Base-by-base conservation (phyloP, 2,113 vertebrate genomes). In the Protomyctophum bolini region DNA sequence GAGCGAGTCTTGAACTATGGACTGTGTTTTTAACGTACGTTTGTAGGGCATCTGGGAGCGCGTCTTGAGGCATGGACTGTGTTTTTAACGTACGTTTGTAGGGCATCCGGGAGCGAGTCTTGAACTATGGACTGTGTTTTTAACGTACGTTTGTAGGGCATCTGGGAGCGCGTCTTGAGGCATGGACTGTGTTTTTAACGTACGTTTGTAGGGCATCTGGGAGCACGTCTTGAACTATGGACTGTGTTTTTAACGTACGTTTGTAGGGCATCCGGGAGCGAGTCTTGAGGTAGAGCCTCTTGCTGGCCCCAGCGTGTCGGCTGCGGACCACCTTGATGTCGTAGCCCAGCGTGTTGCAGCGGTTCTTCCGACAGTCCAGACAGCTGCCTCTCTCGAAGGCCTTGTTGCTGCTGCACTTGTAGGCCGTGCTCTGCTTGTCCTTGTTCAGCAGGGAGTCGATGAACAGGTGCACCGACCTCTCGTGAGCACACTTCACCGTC, bases 401-500 rank as follows among this genome's bases (percentile, higher is more conserved):
- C 11, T 76, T 88, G 87, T 95, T 91, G 86, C 95, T 88, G 0
- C 79, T 93, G 91, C 97, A 99, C 89, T 87, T 90, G 91, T 97
- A 99, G 47, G 93, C 97, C 10, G 45, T 92, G 85, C 91, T 97
- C 84, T 94, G 95, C 89, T 91, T 91, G 73, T 94, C 83, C 0
- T 89, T 69, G 56, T 97, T 94, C 55, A 94, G 86, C 68, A 99
- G 61, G 0, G 98, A 99, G 90, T 99, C 97, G 0, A 98, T 95
- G 86, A 99, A 98, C 9, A 99, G 93, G 68, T 98, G 95, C 33
- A 98, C 96, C 0, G 97, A 95, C 6, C 97, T 91, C 86, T 97
- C 96, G 0, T 99, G 98, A 59, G 96, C 93, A 46, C 97, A 99
- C 66, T 98, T 99, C 75, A 99, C 92, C 2, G 96, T 94, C 90